Evolutionary conservation across 2,113 vertebrate species (phyloP).

Genomic region (Elephas maximus): DNA sequence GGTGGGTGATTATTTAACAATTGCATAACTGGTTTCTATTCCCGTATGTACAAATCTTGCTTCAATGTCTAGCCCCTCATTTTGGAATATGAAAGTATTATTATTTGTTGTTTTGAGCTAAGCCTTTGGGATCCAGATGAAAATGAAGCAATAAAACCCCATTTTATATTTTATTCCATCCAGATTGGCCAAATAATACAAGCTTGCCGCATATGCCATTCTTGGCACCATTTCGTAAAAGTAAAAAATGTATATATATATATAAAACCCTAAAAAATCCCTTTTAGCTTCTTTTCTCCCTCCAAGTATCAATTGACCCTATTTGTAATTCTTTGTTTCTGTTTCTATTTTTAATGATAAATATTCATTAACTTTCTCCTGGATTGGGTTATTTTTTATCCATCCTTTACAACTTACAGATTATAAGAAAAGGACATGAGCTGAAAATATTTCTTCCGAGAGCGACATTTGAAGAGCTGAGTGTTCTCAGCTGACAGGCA

Average conservation of each 20-base stretch:
- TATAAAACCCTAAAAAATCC: background rate
- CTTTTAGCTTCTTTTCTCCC: background rate
- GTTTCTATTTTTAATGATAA: background rate
- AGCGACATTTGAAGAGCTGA: background rate
- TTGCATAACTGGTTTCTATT: background rate
- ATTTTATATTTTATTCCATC: background rate
- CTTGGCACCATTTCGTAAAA: background rate
- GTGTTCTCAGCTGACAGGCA: rapidly evolving
- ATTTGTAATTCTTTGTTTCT: slow-evolving; percentile 37
- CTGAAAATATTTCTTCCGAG: background rate
- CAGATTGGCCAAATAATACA: background rate
- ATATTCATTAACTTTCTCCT: background rate
- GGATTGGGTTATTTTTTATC: background rate
- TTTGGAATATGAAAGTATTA: background rate
- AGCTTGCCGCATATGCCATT: background rate
- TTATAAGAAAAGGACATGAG: background rate
- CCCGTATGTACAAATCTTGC: background rate
- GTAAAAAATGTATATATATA: background rate
- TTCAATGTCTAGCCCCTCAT: background rate
- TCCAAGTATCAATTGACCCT: background rate
- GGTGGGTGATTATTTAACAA: background rate
- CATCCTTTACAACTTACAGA: background rate
- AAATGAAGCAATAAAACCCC: background rate
- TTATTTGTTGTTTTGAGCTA: background rate
- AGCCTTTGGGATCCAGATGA: background rate